Conservation (phyloP, 2,797 vertebrate genomes). For the Hephaestus fuliginosus region DNA sequence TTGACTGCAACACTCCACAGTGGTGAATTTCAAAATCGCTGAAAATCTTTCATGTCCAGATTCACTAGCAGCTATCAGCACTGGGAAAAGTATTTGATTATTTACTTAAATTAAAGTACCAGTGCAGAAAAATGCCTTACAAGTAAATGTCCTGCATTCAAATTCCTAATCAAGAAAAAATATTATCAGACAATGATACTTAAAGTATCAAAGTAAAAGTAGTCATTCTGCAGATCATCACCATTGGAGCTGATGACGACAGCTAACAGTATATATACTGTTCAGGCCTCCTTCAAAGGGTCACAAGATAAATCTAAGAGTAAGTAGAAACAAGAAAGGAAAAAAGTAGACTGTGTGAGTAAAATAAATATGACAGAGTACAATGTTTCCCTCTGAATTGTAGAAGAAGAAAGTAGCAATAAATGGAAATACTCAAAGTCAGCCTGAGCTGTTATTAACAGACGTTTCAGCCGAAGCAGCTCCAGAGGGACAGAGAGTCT, state of each 20-base stretch:
- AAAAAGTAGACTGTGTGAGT: neutral
- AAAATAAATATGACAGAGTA: neutral
- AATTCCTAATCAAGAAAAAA: neutral
- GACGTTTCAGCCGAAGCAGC: conserved; percentile 18
- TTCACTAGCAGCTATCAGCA: neutral
- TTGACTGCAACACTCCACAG: neutral
- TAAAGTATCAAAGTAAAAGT: neutral
- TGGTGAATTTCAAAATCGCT: neutral
- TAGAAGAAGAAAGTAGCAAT: neutral
- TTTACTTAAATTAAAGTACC: neutral
- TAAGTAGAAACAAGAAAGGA: too few relatives aligned
- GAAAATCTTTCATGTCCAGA: neutral
- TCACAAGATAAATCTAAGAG: too few relatives aligned
- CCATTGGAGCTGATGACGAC: neutral
- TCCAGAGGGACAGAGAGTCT: conserved; percentile 18
- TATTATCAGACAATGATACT: neutral
- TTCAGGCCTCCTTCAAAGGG: too few relatives aligned
- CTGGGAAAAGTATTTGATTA: neutral
- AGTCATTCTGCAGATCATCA: neutral
- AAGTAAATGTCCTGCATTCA: neutral
- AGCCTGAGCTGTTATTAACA: neutral
- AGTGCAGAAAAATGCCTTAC: neutral
- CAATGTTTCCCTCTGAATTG: neutral
- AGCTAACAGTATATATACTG: too few relatives aligned
- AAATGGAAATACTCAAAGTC: neutral